Conservation (phyloP, 2,888 invertebrate genomes). For the Apotomis capreana region DNA sequence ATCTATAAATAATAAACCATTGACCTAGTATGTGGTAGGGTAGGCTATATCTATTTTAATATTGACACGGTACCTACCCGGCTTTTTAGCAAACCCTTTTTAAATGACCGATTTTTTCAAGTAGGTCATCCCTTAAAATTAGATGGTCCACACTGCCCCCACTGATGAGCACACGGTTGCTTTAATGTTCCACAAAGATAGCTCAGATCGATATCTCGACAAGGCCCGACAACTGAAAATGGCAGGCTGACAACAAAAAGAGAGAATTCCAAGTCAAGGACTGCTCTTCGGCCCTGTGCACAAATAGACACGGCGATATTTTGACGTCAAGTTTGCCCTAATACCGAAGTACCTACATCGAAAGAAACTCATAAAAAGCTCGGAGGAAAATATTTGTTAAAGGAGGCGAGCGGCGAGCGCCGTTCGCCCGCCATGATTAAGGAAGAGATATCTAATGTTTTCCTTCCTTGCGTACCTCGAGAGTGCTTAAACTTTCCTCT, state of each 20-base stretch:
- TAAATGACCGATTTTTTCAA: constrained; percentile 70
- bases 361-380: constrained; percentile 61
- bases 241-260: constrained; percentile 50
- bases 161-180: constrained; percentile 59
- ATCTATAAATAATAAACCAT: constrained; percentile 8
- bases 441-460: constrained; percentile 66
- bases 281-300: constrained; percentile 18
- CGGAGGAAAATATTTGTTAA: constrained; percentile 62
- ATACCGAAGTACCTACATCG: constrained; percentile 52
- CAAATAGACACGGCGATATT: constrained; percentile 37
- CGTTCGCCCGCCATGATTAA: constrained; percentile 62
- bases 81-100: constrained; percentile 51
- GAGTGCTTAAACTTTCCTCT: constrained; percentile 49
- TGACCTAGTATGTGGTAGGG: constrained; percentile 13
- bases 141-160: constrained; percentile 56
- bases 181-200: constrained; percentile 66
- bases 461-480: constrained; percentile 58
- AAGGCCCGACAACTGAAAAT: constrained; percentile 52
- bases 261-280: constrained; percentile 35
- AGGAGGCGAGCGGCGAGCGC: constrained; percentile 54
- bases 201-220: constrained; percentile 65
- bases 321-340: constrained; percentile 54
- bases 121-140: constrained; percentile 75
- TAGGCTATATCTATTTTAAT: constrained; percentile 27
- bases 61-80: constrained; percentile 14